Conservation (phyloP, 2,113 vertebrate species). For the Cochlearius cochlearius region DNA sequence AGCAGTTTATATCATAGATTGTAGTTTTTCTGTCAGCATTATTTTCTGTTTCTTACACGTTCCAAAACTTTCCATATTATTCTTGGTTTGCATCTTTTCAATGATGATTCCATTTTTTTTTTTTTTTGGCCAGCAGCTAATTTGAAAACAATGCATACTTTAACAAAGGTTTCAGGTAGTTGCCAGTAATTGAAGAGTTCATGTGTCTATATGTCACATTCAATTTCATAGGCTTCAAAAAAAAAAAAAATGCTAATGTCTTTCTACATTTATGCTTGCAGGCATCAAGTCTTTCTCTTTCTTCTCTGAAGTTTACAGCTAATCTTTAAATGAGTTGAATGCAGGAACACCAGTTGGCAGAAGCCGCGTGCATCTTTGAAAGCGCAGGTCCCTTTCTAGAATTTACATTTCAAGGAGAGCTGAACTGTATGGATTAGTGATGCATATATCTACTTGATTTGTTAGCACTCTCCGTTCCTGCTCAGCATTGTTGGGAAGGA, state of each 20-base stretch:
- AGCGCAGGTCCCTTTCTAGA: neutral
- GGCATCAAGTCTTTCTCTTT: neutral
- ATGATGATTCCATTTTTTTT: neutral
- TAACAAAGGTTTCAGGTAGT: neutral
- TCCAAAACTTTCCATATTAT: neutral
- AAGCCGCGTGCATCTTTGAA: neutral
- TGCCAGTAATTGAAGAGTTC: neutral
- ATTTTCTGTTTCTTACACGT: neutral
- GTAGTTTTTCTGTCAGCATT: neutral
- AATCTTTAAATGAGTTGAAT: constrained; percentile 31
- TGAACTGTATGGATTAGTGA: constrained; percentile 27
- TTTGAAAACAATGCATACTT: neutral
- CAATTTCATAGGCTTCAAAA: neutral
- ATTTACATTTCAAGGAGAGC: constrained; percentile 38
- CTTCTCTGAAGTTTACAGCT: constrained; percentile 32
- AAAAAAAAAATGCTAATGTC: neutral
- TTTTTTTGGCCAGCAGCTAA: neutral
- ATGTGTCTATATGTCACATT: neutral
- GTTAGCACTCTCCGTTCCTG: neutral
- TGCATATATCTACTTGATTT: neutral
- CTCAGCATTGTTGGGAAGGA: neutral
- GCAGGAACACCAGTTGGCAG: neutral
- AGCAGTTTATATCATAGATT: neutral
- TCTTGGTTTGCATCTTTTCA: neutral
- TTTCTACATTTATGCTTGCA: constrained; percentile 23